A percentile compares a stretch with the other conserved stretches of the same genome.
Conservation (phyloP, 2,888 invertebrate species). For the Cryptus armator region DNA sequence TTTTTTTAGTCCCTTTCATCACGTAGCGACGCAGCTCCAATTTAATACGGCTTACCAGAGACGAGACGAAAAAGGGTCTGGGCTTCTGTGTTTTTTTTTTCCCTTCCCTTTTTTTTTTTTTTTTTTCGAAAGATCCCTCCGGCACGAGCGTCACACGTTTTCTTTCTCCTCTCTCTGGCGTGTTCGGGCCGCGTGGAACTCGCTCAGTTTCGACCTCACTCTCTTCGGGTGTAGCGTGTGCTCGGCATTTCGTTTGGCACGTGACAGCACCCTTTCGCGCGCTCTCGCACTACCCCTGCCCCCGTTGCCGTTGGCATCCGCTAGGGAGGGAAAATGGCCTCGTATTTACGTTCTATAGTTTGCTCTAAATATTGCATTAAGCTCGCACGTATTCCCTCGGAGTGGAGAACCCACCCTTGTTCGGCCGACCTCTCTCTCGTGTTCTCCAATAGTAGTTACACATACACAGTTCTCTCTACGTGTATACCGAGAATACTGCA, state of each 20-base stretch:
- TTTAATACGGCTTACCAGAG: conserved; percentile 69
- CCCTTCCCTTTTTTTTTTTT: conserved; percentile 59
- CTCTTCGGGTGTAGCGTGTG: conserved; percentile 70
- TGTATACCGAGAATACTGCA: not conserved
- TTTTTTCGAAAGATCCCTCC: conserved; percentile 65
- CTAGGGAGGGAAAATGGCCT: conserved; percentile 72
- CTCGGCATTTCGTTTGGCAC: conserved; percentile 77
- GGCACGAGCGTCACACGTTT: conserved; percentile 55
- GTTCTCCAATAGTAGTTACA: conserved; percentile 28
- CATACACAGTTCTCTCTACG: not conserved
- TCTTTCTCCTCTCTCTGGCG: conserved; percentile 43
- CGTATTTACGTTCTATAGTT: conserved; percentile 73
- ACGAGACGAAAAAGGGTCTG: conserved; percentile 66
- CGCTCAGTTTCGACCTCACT: conserved; percentile 35
- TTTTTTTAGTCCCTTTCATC: conserved; percentile 58
- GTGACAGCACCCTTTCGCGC: conserved; percentile 76
- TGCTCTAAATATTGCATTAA: conserved; percentile 78
- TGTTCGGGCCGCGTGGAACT: not conserved
- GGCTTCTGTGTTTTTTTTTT: conserved; percentile 45
- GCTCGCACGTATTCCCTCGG: conserved; percentile 73
- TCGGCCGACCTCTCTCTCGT: conserved; percentile 25
- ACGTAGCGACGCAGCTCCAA: conserved; percentile 65
- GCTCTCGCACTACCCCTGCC: conserved; percentile 33
- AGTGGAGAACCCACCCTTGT: conserved; percentile 58
- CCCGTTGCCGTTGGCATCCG: conserved; percentile 28